Evolutionary conservation across 2,888 invertebrate species (phyloP), one percentile per base, ranked within the genome.

Genomic region (Gerris lacustris): DNA sequence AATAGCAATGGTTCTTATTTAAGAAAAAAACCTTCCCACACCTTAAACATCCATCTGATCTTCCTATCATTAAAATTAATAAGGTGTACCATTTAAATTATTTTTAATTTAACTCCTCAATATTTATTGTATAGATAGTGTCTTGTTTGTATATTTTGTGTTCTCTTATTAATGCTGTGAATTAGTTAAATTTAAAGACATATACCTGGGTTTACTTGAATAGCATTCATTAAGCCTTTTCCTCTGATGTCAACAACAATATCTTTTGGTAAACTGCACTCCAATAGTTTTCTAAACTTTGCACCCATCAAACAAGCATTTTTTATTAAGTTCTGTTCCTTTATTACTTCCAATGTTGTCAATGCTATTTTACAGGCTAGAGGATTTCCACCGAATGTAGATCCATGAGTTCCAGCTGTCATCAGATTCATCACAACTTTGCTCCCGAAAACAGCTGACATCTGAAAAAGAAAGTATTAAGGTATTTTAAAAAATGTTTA

Each of bases 331-430:
- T 89, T 88, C 80, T 97, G 96, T 69, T 96, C 94, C 74, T 90
- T 82, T 69, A 96, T 79, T 55, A 96, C 94, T 82, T 91, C 82
- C 6, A 97, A 82, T 0, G 96, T 92, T 74, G 91, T 91, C 55
- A 91, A 86, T 18, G 95, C 96, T 1, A 97, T 88, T 70, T 86
- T 88, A 77, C 92, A 91, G 0, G 90, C 96, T 63, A 97, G 81
- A 0, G 97, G 96, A 82, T 96, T 97, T 1, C 96, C 96, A 17
- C 96, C 96, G 78, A 92, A 97, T 0, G 97, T 97, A 0, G 96
- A 96, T 0, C 96, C 97, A 80, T 97, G 96, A 76, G 94, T 91
- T 4, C 96, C 96, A 0, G 96, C 94, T 76, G 86, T 87, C 75
- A 97, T 90, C 76, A 86, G 86, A 71, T 90, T 80, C 94, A 97